Evolutionary conservation across 2,797 vertebrate genomes (phyloP), one percentile per base, ranked within the genome.

Genomic region (Characodon lateralis): DNA sequence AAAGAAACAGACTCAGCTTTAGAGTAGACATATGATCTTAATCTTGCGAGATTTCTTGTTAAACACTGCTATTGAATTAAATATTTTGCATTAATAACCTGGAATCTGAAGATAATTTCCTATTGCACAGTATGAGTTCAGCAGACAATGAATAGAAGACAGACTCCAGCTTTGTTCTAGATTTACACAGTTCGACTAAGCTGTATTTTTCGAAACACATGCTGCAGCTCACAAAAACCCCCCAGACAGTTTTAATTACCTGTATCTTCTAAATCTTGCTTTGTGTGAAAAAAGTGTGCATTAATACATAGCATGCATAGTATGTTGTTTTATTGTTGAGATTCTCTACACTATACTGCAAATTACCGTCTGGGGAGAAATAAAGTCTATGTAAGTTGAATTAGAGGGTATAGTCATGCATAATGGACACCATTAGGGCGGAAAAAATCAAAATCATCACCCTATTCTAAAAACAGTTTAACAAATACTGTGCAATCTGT

Each of bases 341-440:
- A 22, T 55, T 18, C 63, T 76, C 61, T 55, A 26, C 31, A 66
- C 53, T n/a, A 43, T 65, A 50, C 35, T 66, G 35, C 35, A 76
- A 28, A 69, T 39, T 56, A 26, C 16, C 65, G 63, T 65, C 26
- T 53, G 22, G 63, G 74, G 74, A 68, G 41, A 76, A 56, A 76
- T 56, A 43, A 69, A 55, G 65, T 55, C 28, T 76, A 28, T 76
- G 24, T 46, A 68, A 76, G 65, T 13, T 28, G 51, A 69, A 69
- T 8, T 22, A 12, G 16, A 69, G 10, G 28, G 50, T 55, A 43
- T 28, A 14, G n/a, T 2, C 22, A 55, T 69, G 43, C 39, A 69
- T 53, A 43, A 28, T 56, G 24, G n/a, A 76, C 35, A 55, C 50
- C 63, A 76, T 69, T 43, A 28, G n/a, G 50, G 6, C 4, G 39